A percentile compares a stretch with the other conserved stretches of the same genome.
Evolutionary conservation across 2,797 vertebrate genomes (phyloP).

Genomic region (Phataginus tetradactyla): DNA sequence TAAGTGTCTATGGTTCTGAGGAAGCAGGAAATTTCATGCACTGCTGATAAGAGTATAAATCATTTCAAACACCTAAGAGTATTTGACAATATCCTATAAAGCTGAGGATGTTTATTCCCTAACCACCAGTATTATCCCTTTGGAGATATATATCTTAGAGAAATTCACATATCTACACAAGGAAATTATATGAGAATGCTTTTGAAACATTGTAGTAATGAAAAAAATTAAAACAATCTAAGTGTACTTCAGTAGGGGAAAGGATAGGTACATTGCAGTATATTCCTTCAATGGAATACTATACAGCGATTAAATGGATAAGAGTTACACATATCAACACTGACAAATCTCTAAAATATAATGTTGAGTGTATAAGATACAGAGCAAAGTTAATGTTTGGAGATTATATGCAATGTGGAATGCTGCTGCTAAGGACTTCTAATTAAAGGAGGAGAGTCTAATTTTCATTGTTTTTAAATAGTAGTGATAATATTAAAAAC

Average conservation of each 20-base stretch:
- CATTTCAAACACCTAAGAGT: neutral
- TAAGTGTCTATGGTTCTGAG: neutral
- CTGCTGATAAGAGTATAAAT: neutral
- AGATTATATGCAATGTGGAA: neutral
- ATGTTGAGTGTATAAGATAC: neutral
- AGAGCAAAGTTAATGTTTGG: neutral
- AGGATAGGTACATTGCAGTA: neutral
- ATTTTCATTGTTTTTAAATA: neutral
- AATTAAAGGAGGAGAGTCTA: neutral
- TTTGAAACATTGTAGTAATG: neutral
- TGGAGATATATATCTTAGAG: neutral
- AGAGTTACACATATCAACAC: neutral
- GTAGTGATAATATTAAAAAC: neutral
- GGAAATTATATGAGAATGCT: neutral
- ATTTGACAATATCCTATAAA: neutral
- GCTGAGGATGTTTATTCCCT: neutral
- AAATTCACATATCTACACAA: neutral
- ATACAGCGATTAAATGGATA: neutral
- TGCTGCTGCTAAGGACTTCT: neutral
- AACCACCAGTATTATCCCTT: neutral
- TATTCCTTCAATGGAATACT: neutral
- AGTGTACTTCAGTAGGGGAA: neutral
- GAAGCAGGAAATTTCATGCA: neutral
- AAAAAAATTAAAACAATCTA: neutral
- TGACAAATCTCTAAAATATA: neutral